phyloP scores from a whole-genome alignment of 1,140 invertebrate species.

The Drosophila bifasciata region DNA sequence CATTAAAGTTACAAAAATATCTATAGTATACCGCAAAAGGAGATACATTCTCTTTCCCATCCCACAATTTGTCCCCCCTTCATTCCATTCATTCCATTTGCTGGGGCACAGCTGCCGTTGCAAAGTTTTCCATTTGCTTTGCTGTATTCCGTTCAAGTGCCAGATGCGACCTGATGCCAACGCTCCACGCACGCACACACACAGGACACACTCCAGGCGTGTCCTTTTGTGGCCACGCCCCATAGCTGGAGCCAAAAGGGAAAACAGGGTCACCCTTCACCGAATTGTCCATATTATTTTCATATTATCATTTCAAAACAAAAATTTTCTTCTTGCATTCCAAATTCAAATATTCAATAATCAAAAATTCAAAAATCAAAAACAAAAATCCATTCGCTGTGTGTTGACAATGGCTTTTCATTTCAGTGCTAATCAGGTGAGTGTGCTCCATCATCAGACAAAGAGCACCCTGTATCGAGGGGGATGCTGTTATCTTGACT shows the following conservation, averaged over 20 bases:
- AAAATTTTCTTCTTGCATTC: too few relatives aligned
- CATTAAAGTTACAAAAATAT: constrained; percentile 29
- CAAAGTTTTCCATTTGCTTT: constrained; percentile 63
- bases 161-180: constrained; percentile 57
- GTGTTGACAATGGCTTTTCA: constrained; percentile 43
- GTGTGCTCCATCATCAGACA: not conserved
- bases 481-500: constrained; percentile 8
- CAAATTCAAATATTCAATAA: too few relatives aligned
- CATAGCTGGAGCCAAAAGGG: too few relatives aligned
- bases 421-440: constrained; percentile 62
- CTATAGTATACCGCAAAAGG: not conserved
- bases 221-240: too few relatives aligned
- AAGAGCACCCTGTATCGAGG: constrained; percentile 10
- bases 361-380: not conserved
- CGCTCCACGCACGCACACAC: constrained; percentile 8
- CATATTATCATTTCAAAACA: too few relatives aligned
- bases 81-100: not conserved
- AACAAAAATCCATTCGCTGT: constrained; percentile 14
- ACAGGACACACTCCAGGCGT: too few relatives aligned
- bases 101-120: constrained; percentile 53
- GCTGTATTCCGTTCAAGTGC: constrained; percentile 39
- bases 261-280: too few relatives aligned
- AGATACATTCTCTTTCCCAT: not conserved
- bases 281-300: too few relatives aligned
- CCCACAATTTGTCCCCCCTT: not conserved